These are phyloP conservation scores for Zoroaster sp. DNA, from an alignment of 53 echinoderm and acorn worm genomes.

Conservation along the genomic window DNA sequence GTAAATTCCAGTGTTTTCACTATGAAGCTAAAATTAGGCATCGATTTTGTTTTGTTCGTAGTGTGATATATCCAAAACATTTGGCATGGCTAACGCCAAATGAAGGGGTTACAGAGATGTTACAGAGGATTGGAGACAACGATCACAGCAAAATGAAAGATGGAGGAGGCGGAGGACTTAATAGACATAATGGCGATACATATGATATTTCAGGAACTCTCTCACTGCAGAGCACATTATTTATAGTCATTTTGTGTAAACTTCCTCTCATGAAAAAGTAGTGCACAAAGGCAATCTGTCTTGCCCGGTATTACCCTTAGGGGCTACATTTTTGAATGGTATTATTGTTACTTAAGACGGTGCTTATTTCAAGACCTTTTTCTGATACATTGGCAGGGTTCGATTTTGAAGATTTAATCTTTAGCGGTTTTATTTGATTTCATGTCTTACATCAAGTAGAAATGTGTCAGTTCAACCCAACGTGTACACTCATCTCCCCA, in stretches of 20 bases:
- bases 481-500: no score
- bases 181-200: no score
- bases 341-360: no score
- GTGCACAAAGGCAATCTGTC: not conserved
- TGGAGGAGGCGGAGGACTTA: not conserved
- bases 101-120: not conserved
- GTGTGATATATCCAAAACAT: not conserved
- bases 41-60: not conserved
- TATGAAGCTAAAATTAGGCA: not conserved
- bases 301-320: not conserved
- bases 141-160: not conserved
- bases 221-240: not conserved
- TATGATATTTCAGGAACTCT: not conserved
- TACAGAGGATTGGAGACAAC: not conserved
- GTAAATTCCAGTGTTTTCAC: not conserved
- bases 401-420: no score
- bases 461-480: no score
- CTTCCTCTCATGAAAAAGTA: not conserved
- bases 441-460: no score
- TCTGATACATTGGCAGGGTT: no score
- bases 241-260: not conserved
- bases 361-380: no score
- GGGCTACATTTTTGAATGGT: no score
- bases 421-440: no score
- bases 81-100: not conserved